Conservation (phyloP, 2,113 vertebrate species). For the Calyptommatus sinebrachiatus region DNA sequence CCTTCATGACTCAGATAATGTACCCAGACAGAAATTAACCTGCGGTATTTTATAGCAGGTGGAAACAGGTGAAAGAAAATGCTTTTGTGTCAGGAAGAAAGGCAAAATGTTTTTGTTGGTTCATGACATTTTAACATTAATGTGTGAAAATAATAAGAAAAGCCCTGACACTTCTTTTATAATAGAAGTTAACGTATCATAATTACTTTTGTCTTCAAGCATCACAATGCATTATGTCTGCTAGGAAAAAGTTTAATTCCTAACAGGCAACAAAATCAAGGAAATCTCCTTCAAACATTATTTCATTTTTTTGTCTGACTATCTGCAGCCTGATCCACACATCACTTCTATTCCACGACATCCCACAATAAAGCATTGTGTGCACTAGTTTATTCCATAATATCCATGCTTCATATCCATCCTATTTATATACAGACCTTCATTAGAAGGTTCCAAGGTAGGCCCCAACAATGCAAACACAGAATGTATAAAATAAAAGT, state of each 20-base stretch:
- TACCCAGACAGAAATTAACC: constrained; percentile 15
- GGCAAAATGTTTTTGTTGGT: fast-evolving
- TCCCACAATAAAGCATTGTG: too few relatives aligned
- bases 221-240: not conserved
- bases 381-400: too few relatives aligned
- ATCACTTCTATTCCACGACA: too few relatives aligned
- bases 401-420: too few relatives aligned
- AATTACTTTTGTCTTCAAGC: not conserved
- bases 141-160: not conserved
- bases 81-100: fast-evolving
- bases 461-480: too few relatives aligned
- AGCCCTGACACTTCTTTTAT: not conserved
- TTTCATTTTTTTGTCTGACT: too few relatives aligned
- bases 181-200: not conserved
- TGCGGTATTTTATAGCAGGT: not conserved
- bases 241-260: not conserved
- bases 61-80: not conserved
- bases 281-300: too few relatives aligned
- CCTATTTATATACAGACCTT: too few relatives aligned
- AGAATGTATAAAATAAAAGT: too few relatives aligned
- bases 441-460: too few relatives aligned
- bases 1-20: not conserved
- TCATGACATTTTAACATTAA: not conserved
- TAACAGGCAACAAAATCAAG: not conserved
- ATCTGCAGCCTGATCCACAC: too few relatives aligned